These are phyloP conservation scores for Lacanobia wlatinum DNA, from an alignment of 2,888 invertebrate genomes.

Conservation along the genomic window DNA sequence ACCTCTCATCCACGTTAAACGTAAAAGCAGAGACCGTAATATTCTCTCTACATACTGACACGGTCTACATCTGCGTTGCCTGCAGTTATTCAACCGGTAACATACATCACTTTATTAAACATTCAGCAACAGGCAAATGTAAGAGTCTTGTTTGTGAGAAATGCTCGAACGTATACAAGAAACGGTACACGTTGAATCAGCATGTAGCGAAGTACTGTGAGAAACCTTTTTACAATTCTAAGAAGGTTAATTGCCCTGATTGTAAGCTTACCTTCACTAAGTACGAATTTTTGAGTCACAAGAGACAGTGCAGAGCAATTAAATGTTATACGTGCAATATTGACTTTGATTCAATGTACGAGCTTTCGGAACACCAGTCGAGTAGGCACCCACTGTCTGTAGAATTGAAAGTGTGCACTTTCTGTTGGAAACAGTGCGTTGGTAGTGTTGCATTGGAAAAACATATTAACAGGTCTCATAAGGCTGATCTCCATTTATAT, in stretches of 20 bases:
- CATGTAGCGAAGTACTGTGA: constrained; percentile 65
- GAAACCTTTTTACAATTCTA: neutral
- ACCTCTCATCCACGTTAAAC: constrained; percentile 76
- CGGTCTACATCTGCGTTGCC: constrained; percentile 65
- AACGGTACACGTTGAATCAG: constrained; percentile 56
- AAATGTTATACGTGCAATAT: constrained; percentile 76
- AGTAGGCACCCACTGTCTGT: constrained; percentile 72
- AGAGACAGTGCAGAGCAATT: constrained; percentile 71
- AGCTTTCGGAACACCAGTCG: constrained; percentile 75
- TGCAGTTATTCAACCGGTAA: constrained; percentile 68
- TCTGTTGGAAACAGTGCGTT: constrained; percentile 79
- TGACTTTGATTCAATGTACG: constrained; percentile 70
- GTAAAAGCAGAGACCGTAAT: constrained; percentile 73
- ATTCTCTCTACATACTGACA: constrained; percentile 54
- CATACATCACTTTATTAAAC: constrained; percentile 69
- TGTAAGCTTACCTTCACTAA: constrained; percentile 68
- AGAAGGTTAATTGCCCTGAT: constrained; percentile 61
- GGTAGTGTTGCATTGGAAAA: constrained; percentile 73
- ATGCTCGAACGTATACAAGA: constrained; percentile 73
- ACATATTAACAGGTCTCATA: constrained; percentile 78
- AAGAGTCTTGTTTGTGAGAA: constrained; percentile 68
- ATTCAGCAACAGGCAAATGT: constrained; percentile 72
- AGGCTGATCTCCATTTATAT: constrained; percentile 74
- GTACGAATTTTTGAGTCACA: constrained; percentile 62
- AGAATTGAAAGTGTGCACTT: constrained; percentile 74